These are phyloP conservation scores for Mergus octosetaceus DNA, from an alignment of 2,797 vertebrate species.

Conservation along the genomic window DNA sequence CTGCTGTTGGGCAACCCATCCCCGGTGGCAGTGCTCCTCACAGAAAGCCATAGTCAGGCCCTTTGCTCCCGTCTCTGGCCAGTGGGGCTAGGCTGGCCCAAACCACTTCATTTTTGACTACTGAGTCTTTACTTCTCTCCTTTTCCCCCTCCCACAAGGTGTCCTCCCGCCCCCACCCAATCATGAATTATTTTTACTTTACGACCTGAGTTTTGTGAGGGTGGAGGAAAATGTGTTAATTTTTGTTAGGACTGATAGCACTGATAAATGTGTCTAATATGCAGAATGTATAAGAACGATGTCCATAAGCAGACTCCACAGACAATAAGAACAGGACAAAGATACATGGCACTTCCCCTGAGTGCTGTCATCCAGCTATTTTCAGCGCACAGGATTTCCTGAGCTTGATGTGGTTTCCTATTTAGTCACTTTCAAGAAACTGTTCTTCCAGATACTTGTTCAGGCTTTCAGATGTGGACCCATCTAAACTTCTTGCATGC, in stretches of 20 bases:
- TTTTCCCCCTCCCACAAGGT: neutral
- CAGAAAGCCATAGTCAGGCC: neutral
- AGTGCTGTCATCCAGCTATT: neutral
- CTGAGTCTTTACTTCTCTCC: neutral
- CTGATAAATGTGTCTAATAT: neutral
- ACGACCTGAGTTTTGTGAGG: neutral
- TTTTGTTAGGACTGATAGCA: neutral
- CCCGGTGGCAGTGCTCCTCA: neutral
- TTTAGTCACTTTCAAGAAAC: neutral
- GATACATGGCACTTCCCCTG: neutral
- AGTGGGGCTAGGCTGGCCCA: neutral
- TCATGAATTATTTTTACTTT: neutral
- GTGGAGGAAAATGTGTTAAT: neutral
- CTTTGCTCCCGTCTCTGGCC: neutral
- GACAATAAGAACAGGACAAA: neutral
- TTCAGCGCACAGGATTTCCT: neutral
- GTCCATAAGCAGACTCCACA: neutral
- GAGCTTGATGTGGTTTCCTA: neutral
- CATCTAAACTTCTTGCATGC: neutral
- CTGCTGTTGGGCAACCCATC: neutral
- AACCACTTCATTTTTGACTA: neutral
- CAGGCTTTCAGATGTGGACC: neutral
- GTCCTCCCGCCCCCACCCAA: too few relatives aligned
- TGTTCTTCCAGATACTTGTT: neutral
- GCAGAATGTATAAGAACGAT: neutral